Evolutionary conservation across 2,888 invertebrate genomes (phyloP).

Genomic region (Steinernema hermaphroditum): DNA sequence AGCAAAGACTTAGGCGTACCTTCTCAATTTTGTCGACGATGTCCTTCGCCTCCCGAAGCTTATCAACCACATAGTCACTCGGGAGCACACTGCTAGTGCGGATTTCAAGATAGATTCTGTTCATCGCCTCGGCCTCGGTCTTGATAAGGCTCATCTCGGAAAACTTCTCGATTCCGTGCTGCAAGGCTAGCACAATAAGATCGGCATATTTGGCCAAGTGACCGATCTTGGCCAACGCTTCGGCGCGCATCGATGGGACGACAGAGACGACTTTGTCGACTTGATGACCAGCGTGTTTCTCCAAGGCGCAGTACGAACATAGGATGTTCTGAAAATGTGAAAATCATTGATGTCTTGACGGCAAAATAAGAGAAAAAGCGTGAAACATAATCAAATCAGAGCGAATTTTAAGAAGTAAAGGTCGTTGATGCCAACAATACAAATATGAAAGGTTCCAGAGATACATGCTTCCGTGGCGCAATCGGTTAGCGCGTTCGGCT

Average conservation of each 20-base stretch:
- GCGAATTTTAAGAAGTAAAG: too few species aligned
- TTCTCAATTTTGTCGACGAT: constrained; percentile 18
- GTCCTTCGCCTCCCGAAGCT: constrained; percentile 3
- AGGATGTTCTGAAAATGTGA: neutral
- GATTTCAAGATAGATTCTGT: neutral
- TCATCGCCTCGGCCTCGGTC: neutral
- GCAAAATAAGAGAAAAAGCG: too few species aligned
- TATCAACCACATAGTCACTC: neutral
- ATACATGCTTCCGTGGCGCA: constrained; percentile 26
- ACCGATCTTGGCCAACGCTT: constrained; percentile 2
- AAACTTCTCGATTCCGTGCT: constrained; percentile 8
- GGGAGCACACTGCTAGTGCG: neutral
- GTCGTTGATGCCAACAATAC: too few species aligned
- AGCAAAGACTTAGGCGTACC: too few species aligned
- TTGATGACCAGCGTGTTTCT: constrained; percentile 4
- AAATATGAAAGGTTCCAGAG: too few species aligned
- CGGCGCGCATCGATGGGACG: constrained; percentile 6
- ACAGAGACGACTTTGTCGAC: constrained; percentile 5
- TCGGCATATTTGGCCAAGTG: neutral
- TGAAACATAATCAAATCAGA: too few species aligned
- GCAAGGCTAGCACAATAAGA: neutral
- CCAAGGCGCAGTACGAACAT: neutral
- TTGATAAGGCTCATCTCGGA: neutral
- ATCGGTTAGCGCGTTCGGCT: constrained; percentile 84
- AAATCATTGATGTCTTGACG: too few species aligned